Evolutionary conservation across 2,888 invertebrate genomes (phyloP).

Genomic region (Eulithis testata): DNA sequence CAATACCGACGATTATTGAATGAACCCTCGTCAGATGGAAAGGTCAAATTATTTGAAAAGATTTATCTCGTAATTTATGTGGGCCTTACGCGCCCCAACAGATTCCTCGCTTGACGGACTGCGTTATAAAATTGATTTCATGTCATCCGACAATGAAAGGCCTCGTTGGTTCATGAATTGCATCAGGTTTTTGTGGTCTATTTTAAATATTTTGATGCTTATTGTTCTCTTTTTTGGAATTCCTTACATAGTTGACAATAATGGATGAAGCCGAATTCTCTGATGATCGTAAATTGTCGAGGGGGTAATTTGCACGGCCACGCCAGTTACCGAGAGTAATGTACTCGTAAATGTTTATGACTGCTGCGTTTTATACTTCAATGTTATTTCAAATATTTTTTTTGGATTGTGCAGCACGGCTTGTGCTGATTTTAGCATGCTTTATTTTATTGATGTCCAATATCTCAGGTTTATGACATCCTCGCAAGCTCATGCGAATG

Average conservation of each 20-base stretch:
- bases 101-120: slow-evolving; percentile 73
- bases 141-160: slow-evolving; percentile 50
- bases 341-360: slow-evolving; percentile 82
- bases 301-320: slow-evolving; percentile 67
- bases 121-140: slow-evolving; percentile 71
- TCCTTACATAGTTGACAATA: slow-evolving; percentile 34
- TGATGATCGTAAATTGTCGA: slow-evolving; percentile 55
- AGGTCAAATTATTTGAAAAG: slow-evolving; percentile 85
- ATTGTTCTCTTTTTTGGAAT: slow-evolving; percentile 39
- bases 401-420: slow-evolving; percentile 55
- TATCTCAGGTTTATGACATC: slow-evolving; percentile 66
- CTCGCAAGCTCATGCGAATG: slow-evolving; percentile 52
- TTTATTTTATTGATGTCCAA: slow-evolving; percentile 63
- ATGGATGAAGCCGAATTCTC: slow-evolving; percentile 44
- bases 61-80: slow-evolving; percentile 83
- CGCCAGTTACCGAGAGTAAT: slow-evolving; percentile 74
- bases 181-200: slow-evolving; percentile 39
- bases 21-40: slow-evolving; percentile 84
- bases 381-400: slow-evolving; percentile 73
- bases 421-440: slow-evolving; percentile 54
- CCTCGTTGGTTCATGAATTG: slow-evolving; percentile 39
- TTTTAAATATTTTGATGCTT: slow-evolving; percentile 54
- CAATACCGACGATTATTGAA: slow-evolving; percentile 82
- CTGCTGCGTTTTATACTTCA: slow-evolving; percentile 67
- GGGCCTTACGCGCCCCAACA: slow-evolving; percentile 72